Evolutionary conservation across 2,888 invertebrate species (phyloP), one percentile per base, ranked within the genome.

Genomic region (Lumbricus terrestris): DNA sequence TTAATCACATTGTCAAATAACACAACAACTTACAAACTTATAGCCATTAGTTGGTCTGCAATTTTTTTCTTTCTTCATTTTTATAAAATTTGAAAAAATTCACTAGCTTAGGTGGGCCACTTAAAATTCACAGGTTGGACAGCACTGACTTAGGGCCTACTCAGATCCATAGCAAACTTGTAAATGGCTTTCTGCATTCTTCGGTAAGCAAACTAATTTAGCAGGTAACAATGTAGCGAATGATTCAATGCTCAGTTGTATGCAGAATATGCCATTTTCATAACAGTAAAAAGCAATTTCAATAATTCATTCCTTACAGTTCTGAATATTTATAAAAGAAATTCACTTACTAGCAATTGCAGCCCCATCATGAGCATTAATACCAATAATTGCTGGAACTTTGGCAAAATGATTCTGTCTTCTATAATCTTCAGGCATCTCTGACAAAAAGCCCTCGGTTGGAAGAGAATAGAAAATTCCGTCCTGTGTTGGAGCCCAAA

Each of bases 401-500:
- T 91, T 91, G 54, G 91, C 91, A 91, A 93, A 93, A n/a, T 89
- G 89, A 34, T 90, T 89, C 35, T 91, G 90, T 18, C 90, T 83
- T 35, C 91, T 47, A 34, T 54, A 88, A 89, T 93, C 92, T 35
- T 88, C 89, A 13, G 93, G 93, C 20, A 91, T 90, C 34, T 91
- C 91, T 8, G 92, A 92, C 88, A 93, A 90, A 90, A 92, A 93
- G 35, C 91, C 90, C 38, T 82, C 89, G 54, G 85, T 82, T 42
- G 90, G 42, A 38, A 91, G 54, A 23, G 89, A 89, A 54, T 91
- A 89, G 89, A 88, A 92, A 88, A 91, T 85, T 38, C 92, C 92
- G 54, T 92, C 93, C 89, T 92, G 92, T 20, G 90, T 90, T 13
- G 92, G 92, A 20, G 90, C 92, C 92, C 92, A 92, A 23, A 92